Evolutionary conservation across 2,888 invertebrate genomes (phyloP), one percentile per base, ranked within the genome.

Genomic region (Pachymerium ferrugineum): DNA sequence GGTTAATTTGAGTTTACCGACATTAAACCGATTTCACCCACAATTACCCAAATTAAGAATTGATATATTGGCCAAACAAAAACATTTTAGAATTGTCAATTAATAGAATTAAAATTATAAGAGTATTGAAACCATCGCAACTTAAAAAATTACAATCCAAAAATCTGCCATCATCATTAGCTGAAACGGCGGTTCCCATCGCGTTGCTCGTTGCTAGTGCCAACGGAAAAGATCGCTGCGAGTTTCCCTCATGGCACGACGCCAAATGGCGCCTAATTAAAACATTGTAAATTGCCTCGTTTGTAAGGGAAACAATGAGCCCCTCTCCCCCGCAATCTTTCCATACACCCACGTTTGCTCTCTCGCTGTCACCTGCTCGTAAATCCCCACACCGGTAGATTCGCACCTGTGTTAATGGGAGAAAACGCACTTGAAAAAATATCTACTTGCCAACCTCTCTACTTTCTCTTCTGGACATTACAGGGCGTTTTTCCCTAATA

Each of bases 231-330:
- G 62, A 62, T 62, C 62, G 62, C 62, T 62, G 1, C 62, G 62
- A 25, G 62, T 69, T 69, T 69, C 31, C 19, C 69, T 69, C 30
- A 33, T 69, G 69, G 69, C 69, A 69, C 69, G 69, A 69, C 31
- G 69, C 69, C 69, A 69, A 69, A 33, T 28, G 38, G 38, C 28
- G 38, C 71, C 33, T 71, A 71, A 71, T 71, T 71, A 71, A 71
- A 71, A 71, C 71, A 38, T 35, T 71, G 71, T 71, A 71, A 71
- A 71, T 71, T 71, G 71, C 33, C 71, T 71, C 71, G 38, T 71
- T 69, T 71, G 71, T 71, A 71, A 71, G 28, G 35, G 71, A 38
- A 71, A 71, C 71, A 38, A 71, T 33, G 38, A 33, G 71, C 31
- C 71, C 30, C 62, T 62, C 62, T 62, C 62, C 62, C 62, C 62